A percentile compares a stretch with the other conserved stretches of the same genome.
These are phyloP conservation scores for Anguilla megastoma DNA, from an alignment of 2,797 vertebrate genomes.

Conservation along the genomic window DNA sequence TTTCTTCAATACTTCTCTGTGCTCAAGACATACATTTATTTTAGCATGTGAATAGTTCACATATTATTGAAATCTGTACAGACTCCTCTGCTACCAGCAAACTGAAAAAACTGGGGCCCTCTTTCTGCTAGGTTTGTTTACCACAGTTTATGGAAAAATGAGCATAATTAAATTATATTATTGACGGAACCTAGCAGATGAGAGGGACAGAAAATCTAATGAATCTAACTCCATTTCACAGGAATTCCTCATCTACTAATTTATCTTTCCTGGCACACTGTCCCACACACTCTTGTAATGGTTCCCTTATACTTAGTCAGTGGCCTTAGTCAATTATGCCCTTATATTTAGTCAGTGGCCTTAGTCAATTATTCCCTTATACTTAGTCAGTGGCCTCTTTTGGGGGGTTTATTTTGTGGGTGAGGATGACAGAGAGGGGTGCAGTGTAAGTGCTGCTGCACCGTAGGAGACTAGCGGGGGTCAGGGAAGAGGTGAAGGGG, in stretches of 20 bases:
- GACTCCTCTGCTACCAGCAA: background rate
- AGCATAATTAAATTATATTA: background rate
- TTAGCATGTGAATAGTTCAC: background rate
- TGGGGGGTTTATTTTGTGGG: background rate
- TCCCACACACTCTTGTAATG: background rate
- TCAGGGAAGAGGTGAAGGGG: background rate
- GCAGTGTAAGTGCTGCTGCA: background rate
- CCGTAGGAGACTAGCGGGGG: background rate
- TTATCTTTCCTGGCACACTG: background rate
- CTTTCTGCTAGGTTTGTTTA: background rate
- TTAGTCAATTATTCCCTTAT: background rate
- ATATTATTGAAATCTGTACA: background rate
- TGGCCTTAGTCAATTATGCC: background rate
- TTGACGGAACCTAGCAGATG: background rate
- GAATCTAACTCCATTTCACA: background rate
- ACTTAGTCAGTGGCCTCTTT: background rate
- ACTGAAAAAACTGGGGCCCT: background rate
- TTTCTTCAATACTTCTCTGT: background rate
- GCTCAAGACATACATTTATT: background rate
- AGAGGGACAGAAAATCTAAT: background rate
- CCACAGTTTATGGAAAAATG: background rate
- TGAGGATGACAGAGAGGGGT: background rate
- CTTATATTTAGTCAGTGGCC: too few species aligned
- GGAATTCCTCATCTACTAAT: background rate
- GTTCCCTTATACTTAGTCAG: background rate